Percentiles rank a stretch among this genome's conserved stretches.
phyloP scores from a whole-genome alignment of 2,888 invertebrate species.

The Listrodromus nycthemerus region DNA sequence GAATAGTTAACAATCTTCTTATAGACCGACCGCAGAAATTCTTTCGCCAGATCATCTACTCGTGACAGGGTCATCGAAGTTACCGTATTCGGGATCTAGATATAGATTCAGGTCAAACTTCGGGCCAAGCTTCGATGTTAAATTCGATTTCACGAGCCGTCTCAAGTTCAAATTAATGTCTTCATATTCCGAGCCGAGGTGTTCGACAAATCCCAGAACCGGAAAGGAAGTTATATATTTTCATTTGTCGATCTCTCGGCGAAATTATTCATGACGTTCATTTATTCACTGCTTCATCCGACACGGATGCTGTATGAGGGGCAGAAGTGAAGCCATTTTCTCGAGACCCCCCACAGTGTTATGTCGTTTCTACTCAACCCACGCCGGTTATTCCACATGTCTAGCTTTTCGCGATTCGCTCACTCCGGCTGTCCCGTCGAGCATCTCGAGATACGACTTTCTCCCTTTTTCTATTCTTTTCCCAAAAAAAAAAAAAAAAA shows the following conservation, averaged over 20 bases:
- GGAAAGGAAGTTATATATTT: background rate
- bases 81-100: too few relatives aligned
- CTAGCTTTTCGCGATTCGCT: conserved; percentile 34
- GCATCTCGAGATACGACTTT: conserved; percentile 20
- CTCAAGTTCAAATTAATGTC: too few relatives aligned
- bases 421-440: conserved; percentile 21
- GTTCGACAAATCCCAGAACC: background rate
- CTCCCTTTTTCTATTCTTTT: conserved; percentile 26
- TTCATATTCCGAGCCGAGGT: background rate
- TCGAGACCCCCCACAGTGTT: background rate
- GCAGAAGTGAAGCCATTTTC: conserved; percentile 6
- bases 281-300: conserved; percentile 24
- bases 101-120: too few relatives aligned
- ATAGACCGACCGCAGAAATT: too few relatives aligned
- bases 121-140: background rate
- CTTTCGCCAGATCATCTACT: too few relatives aligned
- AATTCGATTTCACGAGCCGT: background rate
- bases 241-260: background rate
- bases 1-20: too few relatives aligned
- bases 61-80: too few relatives aligned
- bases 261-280: conserved; percentile 9
- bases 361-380: conserved; percentile 14
- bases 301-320: background rate
- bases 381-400: conserved; percentile 18
- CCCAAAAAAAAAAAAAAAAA: background rate